phyloP scores from a whole-genome alignment of 2,797 vertebrate genomes.

The Sebastes cheni region DNA sequence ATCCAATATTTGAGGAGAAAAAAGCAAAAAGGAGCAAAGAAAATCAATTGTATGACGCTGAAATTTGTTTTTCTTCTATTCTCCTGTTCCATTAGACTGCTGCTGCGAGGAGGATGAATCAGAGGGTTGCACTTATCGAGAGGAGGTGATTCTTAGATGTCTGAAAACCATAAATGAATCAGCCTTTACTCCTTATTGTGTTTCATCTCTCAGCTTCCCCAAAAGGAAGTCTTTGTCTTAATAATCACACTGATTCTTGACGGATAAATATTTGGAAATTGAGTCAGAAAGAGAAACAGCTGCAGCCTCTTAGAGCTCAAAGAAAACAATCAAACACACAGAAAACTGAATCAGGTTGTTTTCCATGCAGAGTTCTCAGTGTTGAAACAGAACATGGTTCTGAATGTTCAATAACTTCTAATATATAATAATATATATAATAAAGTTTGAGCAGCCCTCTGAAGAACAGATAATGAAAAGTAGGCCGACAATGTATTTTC shows the following conservation, averaged over 20 bases:
- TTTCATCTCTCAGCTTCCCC: background rate
- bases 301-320: background rate
- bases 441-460: background rate
- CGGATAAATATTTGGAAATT: background rate
- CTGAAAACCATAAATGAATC: background rate
- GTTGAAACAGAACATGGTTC: background rate
- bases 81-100: background rate
- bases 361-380: background rate
- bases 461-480: too few species aligned
- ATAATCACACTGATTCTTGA: background rate
- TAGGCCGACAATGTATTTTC: background rate
- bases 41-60: background rate
- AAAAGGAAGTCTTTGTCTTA: background rate
- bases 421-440: background rate
- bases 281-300: background rate
- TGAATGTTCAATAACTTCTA: background rate
- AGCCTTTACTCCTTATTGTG: background rate
- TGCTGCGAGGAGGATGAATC: background rate
- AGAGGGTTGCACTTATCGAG: background rate
- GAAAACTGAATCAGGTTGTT: too few species aligned
- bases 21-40: background rate
- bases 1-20: background rate
- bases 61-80: background rate
- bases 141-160: background rate
- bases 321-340: background rate